These are phyloP conservation scores for Dasyprocta punctata DNA, from an alignment of 2,113 vertebrate genomes.

Conservation along the genomic window DNA sequence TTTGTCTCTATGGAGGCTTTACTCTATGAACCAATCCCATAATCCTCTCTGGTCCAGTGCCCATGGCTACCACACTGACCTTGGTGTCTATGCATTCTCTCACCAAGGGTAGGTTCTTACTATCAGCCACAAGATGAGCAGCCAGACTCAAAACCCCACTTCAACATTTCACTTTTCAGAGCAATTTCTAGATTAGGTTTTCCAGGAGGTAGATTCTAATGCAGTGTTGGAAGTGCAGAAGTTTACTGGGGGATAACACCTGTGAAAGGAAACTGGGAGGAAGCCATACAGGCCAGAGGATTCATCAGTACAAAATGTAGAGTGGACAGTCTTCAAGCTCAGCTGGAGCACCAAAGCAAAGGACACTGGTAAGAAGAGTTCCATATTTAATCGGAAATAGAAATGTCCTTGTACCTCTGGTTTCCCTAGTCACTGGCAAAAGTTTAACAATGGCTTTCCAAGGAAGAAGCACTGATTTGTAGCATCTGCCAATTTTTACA, in stretches of 20 bases:
- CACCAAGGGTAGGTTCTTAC: not conserved
- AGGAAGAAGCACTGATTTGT: not conserved
- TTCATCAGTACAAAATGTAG: not conserved
- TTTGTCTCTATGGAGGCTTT: not conserved
- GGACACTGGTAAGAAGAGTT: not conserved
- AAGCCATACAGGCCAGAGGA: not conserved
- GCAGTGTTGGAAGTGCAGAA: not conserved
- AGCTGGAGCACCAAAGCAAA: not conserved
- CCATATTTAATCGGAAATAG: not conserved
- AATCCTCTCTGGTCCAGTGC: not conserved
- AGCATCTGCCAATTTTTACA: not conserved
- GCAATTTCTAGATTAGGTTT: not conserved
- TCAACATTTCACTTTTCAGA: not conserved
- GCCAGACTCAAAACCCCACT: not conserved
- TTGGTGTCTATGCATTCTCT: not conserved
- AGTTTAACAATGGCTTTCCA: not conserved
- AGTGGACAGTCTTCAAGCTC: not conserved
- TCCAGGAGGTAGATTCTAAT: not conserved
- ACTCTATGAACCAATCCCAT: not conserved
- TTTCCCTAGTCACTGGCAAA: not conserved
- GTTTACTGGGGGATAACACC: not conserved
- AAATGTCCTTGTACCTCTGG: not conserved
- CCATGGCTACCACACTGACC: not conserved
- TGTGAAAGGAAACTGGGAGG: not conserved
- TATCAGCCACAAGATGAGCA: not conserved